phyloP scores from a whole-genome alignment of 2,888 invertebrate species.

The Nipponacmea schrenckii region DNA sequence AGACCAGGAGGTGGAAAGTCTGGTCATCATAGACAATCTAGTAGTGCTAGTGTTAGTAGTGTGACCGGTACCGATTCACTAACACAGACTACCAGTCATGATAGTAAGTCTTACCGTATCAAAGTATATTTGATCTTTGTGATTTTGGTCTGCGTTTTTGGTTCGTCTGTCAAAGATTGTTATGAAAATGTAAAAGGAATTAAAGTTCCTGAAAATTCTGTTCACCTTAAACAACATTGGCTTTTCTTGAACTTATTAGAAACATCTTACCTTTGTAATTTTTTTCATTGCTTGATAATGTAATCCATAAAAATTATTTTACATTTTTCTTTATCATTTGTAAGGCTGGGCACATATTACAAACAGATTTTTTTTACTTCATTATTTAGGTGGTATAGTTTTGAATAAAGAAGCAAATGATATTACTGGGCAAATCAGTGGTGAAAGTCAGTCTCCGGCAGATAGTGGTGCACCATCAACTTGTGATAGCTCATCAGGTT shows the following conservation, averaged over 20 bases:
- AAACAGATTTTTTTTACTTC: no score
- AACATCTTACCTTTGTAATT: no score
- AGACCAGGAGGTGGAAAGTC: conserved; percentile 18
- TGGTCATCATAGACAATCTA: conserved; percentile 43
- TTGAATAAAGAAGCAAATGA: conserved; percentile 17
- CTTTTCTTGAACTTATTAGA: no score
- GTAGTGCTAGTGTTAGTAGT: conserved; percentile 37
- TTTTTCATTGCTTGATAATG: no score
- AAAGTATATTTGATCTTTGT: background rate
- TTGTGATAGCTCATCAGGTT: conserved; percentile 36
- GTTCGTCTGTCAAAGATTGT: no score
- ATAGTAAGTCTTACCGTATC: background rate
- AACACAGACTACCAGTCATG: background rate
- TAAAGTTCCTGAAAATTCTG: no score
- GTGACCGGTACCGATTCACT: conserved; percentile 12
- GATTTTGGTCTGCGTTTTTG: no score
- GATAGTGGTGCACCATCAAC: conserved; percentile 30
- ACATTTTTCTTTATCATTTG: no score
- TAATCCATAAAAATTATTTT: no score
- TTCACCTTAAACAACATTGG: no score
- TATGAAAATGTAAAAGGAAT: no score
- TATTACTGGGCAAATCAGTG: conserved; percentile 38
- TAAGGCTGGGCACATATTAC: no score
- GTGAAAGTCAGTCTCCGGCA: conserved; percentile 40
- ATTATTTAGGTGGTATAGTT: background rate